These are phyloP conservation scores for Peromyscus eremicus DNA, from an alignment of 2,797 vertebrate species.

Conservation along the genomic window DNA sequence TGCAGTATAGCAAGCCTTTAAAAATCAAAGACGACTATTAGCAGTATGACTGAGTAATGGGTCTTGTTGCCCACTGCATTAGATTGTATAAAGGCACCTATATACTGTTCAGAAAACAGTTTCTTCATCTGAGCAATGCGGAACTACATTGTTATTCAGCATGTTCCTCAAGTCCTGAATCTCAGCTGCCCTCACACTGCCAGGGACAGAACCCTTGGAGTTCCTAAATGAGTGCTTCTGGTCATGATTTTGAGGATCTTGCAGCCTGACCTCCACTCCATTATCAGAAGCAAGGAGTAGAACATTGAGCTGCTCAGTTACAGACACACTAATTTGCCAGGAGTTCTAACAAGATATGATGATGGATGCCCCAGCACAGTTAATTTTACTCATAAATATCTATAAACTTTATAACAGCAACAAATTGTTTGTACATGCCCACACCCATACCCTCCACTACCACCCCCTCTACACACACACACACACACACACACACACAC, in stretches of 20 bases:
- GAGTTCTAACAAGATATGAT: neutral
- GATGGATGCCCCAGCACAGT: neutral
- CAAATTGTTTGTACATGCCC: neutral
- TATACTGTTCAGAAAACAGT: neutral
- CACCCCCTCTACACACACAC: no score
- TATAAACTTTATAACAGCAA: neutral
- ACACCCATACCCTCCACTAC: neutral
- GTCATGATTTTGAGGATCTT: neutral
- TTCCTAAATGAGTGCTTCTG: neutral
- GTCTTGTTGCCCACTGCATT: neutral
- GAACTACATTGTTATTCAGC: neutral
- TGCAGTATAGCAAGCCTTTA: neutral
- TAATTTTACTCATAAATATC: neutral
- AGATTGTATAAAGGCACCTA: neutral
- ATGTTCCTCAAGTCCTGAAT: neutral
- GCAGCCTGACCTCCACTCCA: neutral
- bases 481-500: neutral
- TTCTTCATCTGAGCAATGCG: neutral
- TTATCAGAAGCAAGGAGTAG: neutral
- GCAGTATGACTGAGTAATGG: no score
- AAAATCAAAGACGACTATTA: neutral
- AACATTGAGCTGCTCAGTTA: neutral
- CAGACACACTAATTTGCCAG: neutral
- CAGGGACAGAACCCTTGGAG: accelerated
- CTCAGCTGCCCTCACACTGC: neutral